Evolutionary conservation across 2,797 vertebrate species (phyloP).

Genomic region (Gila robusta): DNA sequence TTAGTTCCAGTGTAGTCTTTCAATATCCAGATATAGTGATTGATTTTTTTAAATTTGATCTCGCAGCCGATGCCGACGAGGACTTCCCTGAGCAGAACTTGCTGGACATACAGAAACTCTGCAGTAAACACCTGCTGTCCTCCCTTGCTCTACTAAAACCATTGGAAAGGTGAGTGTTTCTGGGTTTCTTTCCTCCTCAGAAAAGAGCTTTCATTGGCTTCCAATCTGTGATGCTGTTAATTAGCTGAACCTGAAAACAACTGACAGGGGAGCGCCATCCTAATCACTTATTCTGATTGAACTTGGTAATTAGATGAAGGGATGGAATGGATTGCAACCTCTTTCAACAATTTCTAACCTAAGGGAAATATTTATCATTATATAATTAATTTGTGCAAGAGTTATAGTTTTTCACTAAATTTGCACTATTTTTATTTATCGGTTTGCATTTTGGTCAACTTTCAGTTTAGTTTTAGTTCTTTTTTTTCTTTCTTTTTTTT

Average conservation of each 20-base stretch:
- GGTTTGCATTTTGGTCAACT: not conserved
- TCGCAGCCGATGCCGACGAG: constrained; percentile 43
- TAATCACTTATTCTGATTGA: constrained; percentile 39
- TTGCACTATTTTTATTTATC: not conserved
- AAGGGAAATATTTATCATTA: constrained; percentile 14
- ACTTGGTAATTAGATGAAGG: constrained; percentile 11
- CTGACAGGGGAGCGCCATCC: constrained; percentile 33
- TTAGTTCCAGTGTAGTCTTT: not conserved
- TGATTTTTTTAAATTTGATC: constrained; percentile 47
- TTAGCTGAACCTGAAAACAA: constrained; percentile 27
- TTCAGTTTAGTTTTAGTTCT: not conserved
- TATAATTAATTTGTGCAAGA: not conserved
- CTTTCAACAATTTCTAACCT: constrained; percentile 21
- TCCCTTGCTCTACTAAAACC: constrained; percentile 37
- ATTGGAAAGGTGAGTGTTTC: constrained; percentile 52
- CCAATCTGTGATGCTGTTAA: constrained; percentile 25
- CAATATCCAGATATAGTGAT: constrained; percentile 10
- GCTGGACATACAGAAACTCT: constrained; percentile 38
- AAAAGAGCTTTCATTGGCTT: constrained; percentile 9
- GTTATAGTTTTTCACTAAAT: not conserved
- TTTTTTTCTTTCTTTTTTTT: no score
- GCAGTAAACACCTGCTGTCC: constrained; percentile 47
- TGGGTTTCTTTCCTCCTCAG: constrained; percentile 47
- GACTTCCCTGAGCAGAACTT: constrained; percentile 45
- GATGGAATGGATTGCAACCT: not conserved